Base-by-base conservation (phyloP, 2,888 invertebrate species). In the Zele albiditarsus region DNA sequence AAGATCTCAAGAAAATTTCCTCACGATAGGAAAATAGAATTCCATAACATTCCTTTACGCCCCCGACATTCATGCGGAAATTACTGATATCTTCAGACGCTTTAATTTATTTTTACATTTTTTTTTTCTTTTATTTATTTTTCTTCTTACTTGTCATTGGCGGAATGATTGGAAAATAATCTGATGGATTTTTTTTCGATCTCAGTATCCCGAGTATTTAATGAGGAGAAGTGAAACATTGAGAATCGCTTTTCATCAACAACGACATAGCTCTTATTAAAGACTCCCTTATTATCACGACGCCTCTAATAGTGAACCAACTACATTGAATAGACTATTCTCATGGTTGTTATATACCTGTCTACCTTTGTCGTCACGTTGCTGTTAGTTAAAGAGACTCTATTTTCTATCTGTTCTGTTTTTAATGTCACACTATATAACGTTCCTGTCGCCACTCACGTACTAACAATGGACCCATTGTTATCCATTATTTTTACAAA, bases 11-110 rank as follows among this genome's bases (percentile, higher is more conserved):
- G 25, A 27, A 67, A 67, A 67, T 67, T 67, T 67, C 49, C 25
- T 49, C 27, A 25, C 67, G 46, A 49, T 46, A n/a, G 12, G 31
- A 49, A 49, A 67, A 67, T 67, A 67, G 31, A 67, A 67, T 67
- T 67, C 46, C 27, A 49, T 27, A 27, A 27, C 16, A 67, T 67
- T 42, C 49, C 46, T 42, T 38, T 38, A 38, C 38, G 27, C 10
- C 8, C 4, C 2, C 53, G 27, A 33, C 10, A 16, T 67, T 46
- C 49, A 67, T 67, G 27, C 46, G 67, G 49, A 67, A 67, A 67
- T 49, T 49, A 46, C 49, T 27, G 67, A 67, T 49, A 46, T 27
- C 67, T 5, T 16, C 4, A 14, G 16, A 28, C 12, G 14, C 38
- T 28, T 67, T 16, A 66, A 8, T 63, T 63, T 33, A 28, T 63